Base-by-base conservation (phyloP, 2,113 vertebrate genomes). In the Monopterus albus region DNA sequence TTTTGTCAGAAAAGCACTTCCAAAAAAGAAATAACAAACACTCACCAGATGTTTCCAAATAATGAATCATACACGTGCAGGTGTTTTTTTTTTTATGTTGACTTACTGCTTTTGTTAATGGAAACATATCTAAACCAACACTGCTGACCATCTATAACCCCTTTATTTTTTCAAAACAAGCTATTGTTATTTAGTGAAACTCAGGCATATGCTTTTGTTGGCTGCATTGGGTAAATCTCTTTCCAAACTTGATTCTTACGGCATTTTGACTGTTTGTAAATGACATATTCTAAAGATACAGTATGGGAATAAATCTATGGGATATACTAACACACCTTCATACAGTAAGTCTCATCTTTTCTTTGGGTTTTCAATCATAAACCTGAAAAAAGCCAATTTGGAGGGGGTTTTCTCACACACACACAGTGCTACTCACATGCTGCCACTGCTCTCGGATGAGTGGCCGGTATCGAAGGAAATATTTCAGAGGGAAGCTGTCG, bases 371-470 rank as follows among this genome's bases (percentile, higher is more conserved):
- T 1, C 2, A 31, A 7, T 31, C 29, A 31, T 2, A 31, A 31
- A 6, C 29, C 29, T 7, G 8, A 31, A 31, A 7, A 31, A 31
- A 5, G 8, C 5, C n/a, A n/a, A n/a, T n/a, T n/a, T n/a, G n/a
- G n/a, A n/a, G 1, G 18, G 0, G 2, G 3, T 43, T 26, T 21
- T 52, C 23, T 51, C 21, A 68, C 31, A 45, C 14, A 55, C 45
- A 36, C 25, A 66, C 1, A 18, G 17, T 1, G 5, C 15, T 78
- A 91, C 97, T 98, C 91, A 99, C 96, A 0, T 99, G 97, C 74
- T 98, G 96, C 97, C 97, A 99, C 77, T 95, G 94, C 81, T 99
- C 96, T 76, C 95, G 90, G 91, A 99, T 99, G 65, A 98, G 95
- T 0, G 97, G 97, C 6, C 96, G 94, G 84, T 99, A 99, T 17